Evolutionary conservation across 2,797 vertebrate species (phyloP), one percentile per base, ranked within the genome.

Genomic region (Meriones psammophilus): DNA sequence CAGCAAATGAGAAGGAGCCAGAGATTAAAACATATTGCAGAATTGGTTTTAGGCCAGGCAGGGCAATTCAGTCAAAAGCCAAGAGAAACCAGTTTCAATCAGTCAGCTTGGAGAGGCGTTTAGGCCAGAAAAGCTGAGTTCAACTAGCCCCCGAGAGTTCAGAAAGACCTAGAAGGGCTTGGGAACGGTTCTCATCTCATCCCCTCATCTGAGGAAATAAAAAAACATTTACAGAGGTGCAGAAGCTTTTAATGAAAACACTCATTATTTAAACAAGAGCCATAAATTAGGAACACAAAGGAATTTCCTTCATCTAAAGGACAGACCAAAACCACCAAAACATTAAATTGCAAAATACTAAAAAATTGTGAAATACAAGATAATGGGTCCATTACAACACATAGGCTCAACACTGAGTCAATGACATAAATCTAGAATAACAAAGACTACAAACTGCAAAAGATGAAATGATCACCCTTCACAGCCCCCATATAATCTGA

Each of bases 271-370:
- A 81, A 94, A 89, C 30, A 78, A 86, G 26, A 81, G 17, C 13
- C 36, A 76, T 28, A 71, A 84, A 79, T 22, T 77, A 92, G 14
- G 28, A 84, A 80, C 5, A 95, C 42, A 77, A 80, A 91, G 20
- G n/a, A 90, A 88, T 39, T 87, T 73, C 89, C 68, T 84, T 83
- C 20, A 92, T 71, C 71, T 88, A 54, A 90, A 95, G 73, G 24
- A 77, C 14, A 96, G 4, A 78, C 60, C 28, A 58, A 94, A 91
- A 95, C 94, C 87, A 17, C 20, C 42, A 74, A 68, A 74, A 24
- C 12, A 66, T 18, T 60, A 74, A 83, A 74, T 14, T 60, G 58
- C 66, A 20, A 97, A 96, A 93, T 50, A 88, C 14, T 86, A 33
- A 91, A 94, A 93, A 3, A 28, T 7, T 73, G 4, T 71, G 46